Evolutionary conservation across 2,888 invertebrate species (phyloP).

Genomic region (Parnassius glacialis): DNA sequence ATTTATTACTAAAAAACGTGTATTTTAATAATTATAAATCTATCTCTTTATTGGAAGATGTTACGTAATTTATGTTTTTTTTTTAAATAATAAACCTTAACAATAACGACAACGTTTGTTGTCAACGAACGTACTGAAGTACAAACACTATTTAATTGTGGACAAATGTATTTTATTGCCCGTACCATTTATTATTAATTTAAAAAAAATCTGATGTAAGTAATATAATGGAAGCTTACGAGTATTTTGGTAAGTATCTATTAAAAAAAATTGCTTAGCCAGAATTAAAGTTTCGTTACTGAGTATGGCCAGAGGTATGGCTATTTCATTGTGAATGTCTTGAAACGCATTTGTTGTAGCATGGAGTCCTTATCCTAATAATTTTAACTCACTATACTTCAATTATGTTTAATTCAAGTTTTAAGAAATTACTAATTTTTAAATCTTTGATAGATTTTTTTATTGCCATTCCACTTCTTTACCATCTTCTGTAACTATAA

Average conservation of each 20-base stretch:
- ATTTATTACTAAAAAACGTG: not conserved
- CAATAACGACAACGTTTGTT: not conserved
- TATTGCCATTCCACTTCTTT: not conserved
- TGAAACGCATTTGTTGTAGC: conserved; percentile 61
- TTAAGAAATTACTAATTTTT: too few species aligned
- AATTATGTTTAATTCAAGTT: conserved; percentile 7
- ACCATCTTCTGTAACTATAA: not conserved
- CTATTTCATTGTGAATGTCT: conserved; percentile 62
- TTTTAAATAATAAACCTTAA: not conserved
- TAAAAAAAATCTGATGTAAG: conserved; percentile 7
- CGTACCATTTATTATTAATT: conserved; percentile 8
- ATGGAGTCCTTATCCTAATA: conserved; percentile 38
- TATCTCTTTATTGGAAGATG: not conserved
- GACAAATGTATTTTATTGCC: conserved; percentile 16
- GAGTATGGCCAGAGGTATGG: conserved; percentile 40
- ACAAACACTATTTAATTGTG: conserved; percentile 19
- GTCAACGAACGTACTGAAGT: conserved; percentile 12
- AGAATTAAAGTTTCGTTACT: conserved; percentile 28
- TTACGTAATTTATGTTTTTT: not conserved
- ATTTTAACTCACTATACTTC: not conserved
- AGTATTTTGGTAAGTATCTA: conserved; percentile 42
- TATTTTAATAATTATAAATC: not conserved
- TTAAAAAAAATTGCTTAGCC: conserved; percentile 48
- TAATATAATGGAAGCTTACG: conserved; percentile 36
- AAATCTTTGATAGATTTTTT: too few species aligned